Percentiles rank a stretch among this genome's conserved stretches.
Conservation (phyloP, 2,797 vertebrate species). For the Chaenodraco wilsoni region DNA sequence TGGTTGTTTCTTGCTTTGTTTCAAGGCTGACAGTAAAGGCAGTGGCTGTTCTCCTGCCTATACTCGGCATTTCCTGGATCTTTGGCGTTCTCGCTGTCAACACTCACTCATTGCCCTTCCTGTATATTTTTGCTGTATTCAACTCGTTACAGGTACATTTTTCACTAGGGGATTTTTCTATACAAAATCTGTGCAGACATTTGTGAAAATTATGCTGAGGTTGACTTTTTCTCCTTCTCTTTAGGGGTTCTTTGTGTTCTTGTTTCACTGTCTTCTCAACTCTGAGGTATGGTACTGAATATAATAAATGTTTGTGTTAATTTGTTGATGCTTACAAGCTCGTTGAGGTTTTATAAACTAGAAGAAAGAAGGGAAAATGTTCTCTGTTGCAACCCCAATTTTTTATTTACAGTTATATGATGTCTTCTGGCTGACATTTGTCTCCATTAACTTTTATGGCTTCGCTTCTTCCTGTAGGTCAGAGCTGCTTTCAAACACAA, state of each 20-base stretch:
- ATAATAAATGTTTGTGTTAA: constrained; percentile 1
- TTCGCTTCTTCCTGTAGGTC: constrained; percentile 82
- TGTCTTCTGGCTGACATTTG: background rate
- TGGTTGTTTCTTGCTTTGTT: constrained; percentile 21
- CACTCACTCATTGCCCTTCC: constrained; percentile 88
- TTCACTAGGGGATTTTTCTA: background rate
- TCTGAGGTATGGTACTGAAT: constrained; percentile 88
- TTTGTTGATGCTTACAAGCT: background rate
- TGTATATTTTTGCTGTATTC: constrained; percentile 94
- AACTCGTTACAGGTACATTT: constrained; percentile 93
- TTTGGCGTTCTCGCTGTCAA: constrained; percentile 95
- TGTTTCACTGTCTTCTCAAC: constrained; percentile 98
- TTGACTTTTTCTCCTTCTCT: constrained; percentile 26
- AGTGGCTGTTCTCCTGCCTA: constrained; percentile 94
- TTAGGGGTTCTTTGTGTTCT: constrained; percentile 98
- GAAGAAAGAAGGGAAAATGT: background rate
- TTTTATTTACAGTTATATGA: background rate
- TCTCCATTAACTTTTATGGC: background rate
- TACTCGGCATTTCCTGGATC: constrained; percentile 96
- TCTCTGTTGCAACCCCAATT: background rate
- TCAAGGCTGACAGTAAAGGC: constrained; percentile 93
- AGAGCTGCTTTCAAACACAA: constrained; percentile 99
- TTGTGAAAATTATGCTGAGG: constrained; percentile 12
- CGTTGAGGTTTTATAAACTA: background rate
- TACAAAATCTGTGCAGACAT: background rate